Conservation (phyloP, 2,113 vertebrate genomes). For the Petromus typicus region DNA sequence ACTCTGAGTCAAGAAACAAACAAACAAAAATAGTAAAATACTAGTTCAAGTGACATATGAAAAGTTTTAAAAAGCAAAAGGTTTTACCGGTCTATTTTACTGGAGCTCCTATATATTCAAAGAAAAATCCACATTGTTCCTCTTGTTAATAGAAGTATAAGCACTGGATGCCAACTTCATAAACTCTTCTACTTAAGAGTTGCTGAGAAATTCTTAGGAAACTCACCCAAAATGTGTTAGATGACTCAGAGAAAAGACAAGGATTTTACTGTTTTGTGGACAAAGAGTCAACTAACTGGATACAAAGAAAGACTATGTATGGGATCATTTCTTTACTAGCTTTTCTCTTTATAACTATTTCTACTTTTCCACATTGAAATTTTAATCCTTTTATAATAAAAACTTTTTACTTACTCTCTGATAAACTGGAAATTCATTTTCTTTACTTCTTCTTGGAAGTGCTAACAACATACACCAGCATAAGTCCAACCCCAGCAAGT, state of each 20-base stretch:
- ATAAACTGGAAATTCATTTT: slow-evolving; percentile 37
- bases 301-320: slow-evolving; percentile 31
- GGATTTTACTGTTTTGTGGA: slow-evolving; percentile 36
- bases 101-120: too few species aligned
- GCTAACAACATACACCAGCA: slow-evolving; percentile 5
- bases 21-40: not conserved
- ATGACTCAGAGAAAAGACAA: not conserved
- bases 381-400: slow-evolving; percentile 29
- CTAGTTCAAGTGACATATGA: too few species aligned
- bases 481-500: not conserved
- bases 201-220: slow-evolving; percentile 6
- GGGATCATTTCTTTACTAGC: not conserved
- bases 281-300: slow-evolving; percentile 17
- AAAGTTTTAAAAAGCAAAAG: too few species aligned
- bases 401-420: not conserved
- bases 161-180: not conserved
- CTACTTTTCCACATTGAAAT: slow-evolving; percentile 42
- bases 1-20: not conserved
- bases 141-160: not conserved
- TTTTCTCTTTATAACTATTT: slow-evolving; percentile 45
- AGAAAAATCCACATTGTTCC: too few species aligned
- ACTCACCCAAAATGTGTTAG: not conserved
- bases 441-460: slow-evolving; percentile 34
- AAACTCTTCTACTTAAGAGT: not conserved
- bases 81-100: too few species aligned